phyloP scores from a whole-genome alignment of 2,113 vertebrate genomes.

The Scytalopus superciliaris region DNA sequence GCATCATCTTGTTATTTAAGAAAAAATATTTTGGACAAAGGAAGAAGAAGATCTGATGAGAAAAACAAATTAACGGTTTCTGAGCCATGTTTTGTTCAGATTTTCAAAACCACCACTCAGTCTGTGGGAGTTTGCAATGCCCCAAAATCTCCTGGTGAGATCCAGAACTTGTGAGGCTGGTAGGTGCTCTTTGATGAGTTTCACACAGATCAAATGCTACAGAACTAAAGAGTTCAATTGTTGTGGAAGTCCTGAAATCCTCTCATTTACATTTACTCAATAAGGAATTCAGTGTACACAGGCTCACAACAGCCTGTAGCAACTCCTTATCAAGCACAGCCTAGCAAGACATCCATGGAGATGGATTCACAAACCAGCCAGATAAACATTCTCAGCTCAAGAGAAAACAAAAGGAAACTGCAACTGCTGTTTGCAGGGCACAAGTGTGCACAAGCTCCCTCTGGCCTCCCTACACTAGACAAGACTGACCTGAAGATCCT shows the following conservation, averaged over 20 bases:
- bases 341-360: conserved; percentile 12
- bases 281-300: conserved; percentile 30
- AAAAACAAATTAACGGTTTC: background rate
- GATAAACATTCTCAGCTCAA: conserved; percentile 18
- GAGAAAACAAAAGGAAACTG: conserved; percentile 22
- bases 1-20: background rate
- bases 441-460: background rate
- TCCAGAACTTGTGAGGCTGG: background rate
- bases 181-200: conserved; percentile 30
- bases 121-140: background rate
- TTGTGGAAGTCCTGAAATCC: conserved; percentile 37
- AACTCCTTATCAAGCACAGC: background rate
- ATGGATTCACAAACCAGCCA: background rate
- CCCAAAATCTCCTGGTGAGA: background rate
- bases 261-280: conserved; percentile 36
- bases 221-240: conserved; percentile 18
- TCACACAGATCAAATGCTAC: conserved; percentile 10
- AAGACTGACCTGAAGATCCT: background rate
- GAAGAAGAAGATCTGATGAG: background rate
- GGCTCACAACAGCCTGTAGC: conserved; percentile 8
- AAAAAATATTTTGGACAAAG: background rate
- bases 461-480: background rate
- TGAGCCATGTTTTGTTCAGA: background rate
- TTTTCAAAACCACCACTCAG: background rate
- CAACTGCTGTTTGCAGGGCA: background rate